phyloP scores from a whole-genome alignment of 2,797 vertebrate genomes.

The Pachyuromys duprasi region DNA sequence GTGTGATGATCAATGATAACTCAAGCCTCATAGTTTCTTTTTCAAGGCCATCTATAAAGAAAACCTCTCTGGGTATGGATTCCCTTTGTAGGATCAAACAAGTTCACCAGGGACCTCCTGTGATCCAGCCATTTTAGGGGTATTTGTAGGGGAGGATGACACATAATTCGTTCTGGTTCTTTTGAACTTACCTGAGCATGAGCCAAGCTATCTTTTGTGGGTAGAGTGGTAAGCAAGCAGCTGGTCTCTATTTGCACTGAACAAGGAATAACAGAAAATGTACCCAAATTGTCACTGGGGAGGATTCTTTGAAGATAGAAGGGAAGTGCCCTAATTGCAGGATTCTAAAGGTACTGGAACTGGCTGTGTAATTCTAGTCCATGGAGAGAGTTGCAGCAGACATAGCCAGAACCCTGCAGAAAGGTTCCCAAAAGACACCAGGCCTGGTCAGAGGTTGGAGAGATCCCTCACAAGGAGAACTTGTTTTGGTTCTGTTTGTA shows the following conservation, averaged over 20 bases:
- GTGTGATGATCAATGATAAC: neutral
- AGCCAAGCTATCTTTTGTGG: slow-evolving; percentile 50
- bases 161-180: slow-evolving; percentile 44
- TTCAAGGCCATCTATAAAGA: slow-evolving; percentile 4
- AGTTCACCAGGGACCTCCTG: slow-evolving; percentile 9
- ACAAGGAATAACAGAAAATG: slow-evolving; percentile 63
- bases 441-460: slow-evolving; percentile 35
- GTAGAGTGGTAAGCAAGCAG: slow-evolving; percentile 64
- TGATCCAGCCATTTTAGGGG: slow-evolving; percentile 54
- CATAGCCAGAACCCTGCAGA: neutral
- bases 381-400: slow-evolving; percentile 43
- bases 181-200: slow-evolving; percentile 67
- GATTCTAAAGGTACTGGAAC: slow-evolving; percentile 62
- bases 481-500: slow-evolving; percentile 25
- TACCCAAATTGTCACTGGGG: slow-evolving; percentile 49
- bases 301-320: slow-evolving; percentile 62
- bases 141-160: slow-evolving; percentile 1
- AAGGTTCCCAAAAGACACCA: neutral
- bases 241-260: slow-evolving; percentile 66
- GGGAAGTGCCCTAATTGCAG: slow-evolving; percentile 56
- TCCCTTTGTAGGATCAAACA: slow-evolving; percentile 16
- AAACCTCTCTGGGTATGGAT: neutral
- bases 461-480: neutral
- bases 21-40: neutral
- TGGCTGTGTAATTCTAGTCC: slow-evolving; percentile 61